Percentiles rank a stretch among this genome's conserved stretches.
phyloP scores from a whole-genome alignment of 2,888 invertebrate species.

The Pseudococcus jackbeardsleyi region DNA sequence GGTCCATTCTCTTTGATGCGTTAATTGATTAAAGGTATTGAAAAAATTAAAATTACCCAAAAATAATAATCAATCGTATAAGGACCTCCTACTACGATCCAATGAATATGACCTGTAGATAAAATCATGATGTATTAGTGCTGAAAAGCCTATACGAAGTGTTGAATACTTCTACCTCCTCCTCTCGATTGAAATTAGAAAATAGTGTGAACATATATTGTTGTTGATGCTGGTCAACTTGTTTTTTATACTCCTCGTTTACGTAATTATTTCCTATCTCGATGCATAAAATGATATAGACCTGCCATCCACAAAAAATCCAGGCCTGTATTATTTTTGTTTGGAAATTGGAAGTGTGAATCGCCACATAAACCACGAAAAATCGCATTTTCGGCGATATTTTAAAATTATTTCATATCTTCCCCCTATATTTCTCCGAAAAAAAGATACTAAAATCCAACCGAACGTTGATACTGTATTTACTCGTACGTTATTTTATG shows the following conservation, averaged over 20 bases:
- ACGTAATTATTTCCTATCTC: not conserved
- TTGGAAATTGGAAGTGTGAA: no score
- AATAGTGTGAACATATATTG: not conserved
- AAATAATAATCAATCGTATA: not conserved
- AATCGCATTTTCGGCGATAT: not conserved
- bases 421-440: not conserved
- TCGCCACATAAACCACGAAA: not conserved
- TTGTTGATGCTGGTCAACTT: not conserved
- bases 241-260: not conserved
- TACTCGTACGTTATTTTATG: slow-evolving; percentile 2
- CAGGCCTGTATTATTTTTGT: no score
- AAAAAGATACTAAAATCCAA: not conserved
- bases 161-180: not conserved
- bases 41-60: slow-evolving; percentile 15
- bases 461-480: not conserved
- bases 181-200: not conserved
- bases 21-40: slow-evolving; percentile 25
- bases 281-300: no score
- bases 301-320: no score
- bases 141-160: not conserved
- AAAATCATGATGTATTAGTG: slow-evolving; percentile 27
- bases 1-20: slow-evolving; percentile 9
- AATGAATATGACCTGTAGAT: not conserved
- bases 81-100: slow-evolving; percentile 12
- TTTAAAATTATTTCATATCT: not conserved